Base-by-base conservation (phyloP, 1,140 invertebrate species). In the Xylocopa sonorina region DNA sequence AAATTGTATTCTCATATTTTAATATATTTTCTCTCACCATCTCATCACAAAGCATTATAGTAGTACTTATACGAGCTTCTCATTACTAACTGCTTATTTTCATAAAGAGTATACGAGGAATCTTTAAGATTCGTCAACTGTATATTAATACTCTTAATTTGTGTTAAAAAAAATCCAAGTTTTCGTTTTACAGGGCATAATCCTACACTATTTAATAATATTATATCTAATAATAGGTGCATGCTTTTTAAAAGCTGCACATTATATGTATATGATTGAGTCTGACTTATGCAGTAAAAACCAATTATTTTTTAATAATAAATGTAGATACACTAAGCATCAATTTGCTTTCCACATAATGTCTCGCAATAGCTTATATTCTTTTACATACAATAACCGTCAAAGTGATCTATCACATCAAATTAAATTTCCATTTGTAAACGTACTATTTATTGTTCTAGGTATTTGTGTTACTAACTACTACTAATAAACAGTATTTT, bases 341-440 rank as follows among this genome's bases (percentile, higher is more conserved):
- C 27, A 24, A 50, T 75, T 84, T 84, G 82, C 78, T 84, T 84
- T 84, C 82, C 78, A 84, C 78, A 84, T 80, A 46, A 83, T 84
- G 50, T 81, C 34, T 72, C 29, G 14, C 41, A 50, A 64, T 57
- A 38, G 48, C 60, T 46, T 46, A 48, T 51, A 66, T 75, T 46
- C 16, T 63, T 38, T 60, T 62, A 51, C 16, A 62, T 41, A 50
- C 10, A 43, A 12, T 50, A 60, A 51, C 2, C 18, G 50, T 53
- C 18, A 16, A 24, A 58, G 12, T 21, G 50, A 12, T 67, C 16
- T 60, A 21, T 43, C 24, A 18, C 16, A 0, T 57, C 34, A 27
- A 32, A 57, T 46, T 76, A 24, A 24, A 76, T 4, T 32, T 55
- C 53, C 2, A 41, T 57, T 5, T 43, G 1, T 38, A 57, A 34